These are phyloP conservation scores for Tachysurus fulvidraco DNA, from an alignment of 2,113 vertebrate genomes.

Conservation along the genomic window DNA sequence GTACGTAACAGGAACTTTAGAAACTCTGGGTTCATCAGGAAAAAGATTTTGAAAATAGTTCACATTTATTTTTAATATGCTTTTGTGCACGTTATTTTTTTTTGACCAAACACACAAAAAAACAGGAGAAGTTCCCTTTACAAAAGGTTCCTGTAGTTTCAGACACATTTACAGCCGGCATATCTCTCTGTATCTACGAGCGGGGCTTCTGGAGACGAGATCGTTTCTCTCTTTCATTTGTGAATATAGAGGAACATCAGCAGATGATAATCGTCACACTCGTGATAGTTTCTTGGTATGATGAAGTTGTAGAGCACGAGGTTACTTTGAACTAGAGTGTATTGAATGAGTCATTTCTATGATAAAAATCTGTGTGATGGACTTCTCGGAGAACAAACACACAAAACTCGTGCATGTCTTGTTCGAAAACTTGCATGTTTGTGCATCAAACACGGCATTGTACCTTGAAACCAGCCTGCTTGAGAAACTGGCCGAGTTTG, in stretches of 20 bases:
- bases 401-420: neutral
- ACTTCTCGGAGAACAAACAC: neutral
- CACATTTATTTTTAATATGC: too few relatives aligned
- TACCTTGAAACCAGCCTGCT: conserved; percentile 98
- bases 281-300: conserved; percentile 18
- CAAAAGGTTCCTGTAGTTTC: neutral
- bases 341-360: conserved; percentile 24
- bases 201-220: neutral
- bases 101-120: neutral
- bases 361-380: conserved; percentile 25
- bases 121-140: neutral
- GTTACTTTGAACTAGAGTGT: neutral
- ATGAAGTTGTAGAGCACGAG: neutral
- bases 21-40: too few relatives aligned
- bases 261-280: conserved; percentile 32
- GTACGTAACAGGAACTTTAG: too few relatives aligned
- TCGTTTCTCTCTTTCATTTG: neutral
- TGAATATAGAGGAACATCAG: conserved; percentile 1
- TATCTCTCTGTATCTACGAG: neutral
- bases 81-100: too few relatives aligned
- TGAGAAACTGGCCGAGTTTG: conserved; percentile 95
- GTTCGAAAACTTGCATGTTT: too few relatives aligned
- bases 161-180: neutral
- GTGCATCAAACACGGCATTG: neutral
- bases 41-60: too few relatives aligned